These are phyloP conservation scores for Drosophila pallidifrons DNA, from an alignment of 1,140 invertebrate genomes.

Conservation along the genomic window DNA sequence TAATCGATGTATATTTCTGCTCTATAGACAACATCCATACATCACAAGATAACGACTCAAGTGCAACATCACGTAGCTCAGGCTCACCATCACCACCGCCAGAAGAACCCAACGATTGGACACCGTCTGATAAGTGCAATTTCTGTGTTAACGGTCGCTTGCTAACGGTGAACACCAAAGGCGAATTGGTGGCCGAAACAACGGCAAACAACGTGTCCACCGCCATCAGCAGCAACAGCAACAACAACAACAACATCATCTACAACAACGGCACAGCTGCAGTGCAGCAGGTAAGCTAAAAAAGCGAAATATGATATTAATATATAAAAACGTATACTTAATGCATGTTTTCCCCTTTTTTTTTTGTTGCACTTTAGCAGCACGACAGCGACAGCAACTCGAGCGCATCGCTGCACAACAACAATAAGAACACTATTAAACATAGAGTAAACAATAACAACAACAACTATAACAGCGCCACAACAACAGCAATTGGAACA, in stretches of 20 bases:
- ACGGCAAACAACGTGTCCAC: slow-evolving; percentile 23
- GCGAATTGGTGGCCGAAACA: slow-evolving; percentile 84
- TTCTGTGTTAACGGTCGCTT: slow-evolving; percentile 94
- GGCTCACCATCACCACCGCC: slow-evolving; percentile 79
- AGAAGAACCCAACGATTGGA: slow-evolving; percentile 90
- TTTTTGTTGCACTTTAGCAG: slow-evolving; percentile 28
- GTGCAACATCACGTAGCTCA: slow-evolving; percentile 68
- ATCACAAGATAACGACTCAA: slow-evolving; percentile 74
- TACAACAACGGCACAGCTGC: slow-evolving; percentile 34
- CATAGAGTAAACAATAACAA: slow-evolving; percentile 18
- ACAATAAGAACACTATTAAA: slow-evolving; percentile 25
- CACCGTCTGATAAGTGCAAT: slow-evolving; percentile 93
- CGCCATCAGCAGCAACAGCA: slow-evolving; percentile 38
- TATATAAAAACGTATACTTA: slow-evolving; percentile 40
- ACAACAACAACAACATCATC: slow-evolving; percentile 20
- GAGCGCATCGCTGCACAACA: slow-evolving; percentile 66
- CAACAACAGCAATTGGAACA: slow-evolving; percentile 33
- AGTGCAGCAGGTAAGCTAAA: slow-evolving; percentile 39
- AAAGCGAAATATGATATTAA: slow-evolving; percentile 3
- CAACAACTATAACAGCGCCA: slow-evolving; percentile 30
- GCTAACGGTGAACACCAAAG: slow-evolving; percentile 84
- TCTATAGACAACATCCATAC: slow-evolving; percentile 66
- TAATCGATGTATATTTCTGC: not conserved
- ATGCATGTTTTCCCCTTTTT: slow-evolving; percentile 34
- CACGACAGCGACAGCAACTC: slow-evolving; percentile 83